These are phyloP conservation scores for Actinostola sp. DNA, from an alignment of 92 coral and sea anemone genomes.

Conservation along the genomic window DNA sequence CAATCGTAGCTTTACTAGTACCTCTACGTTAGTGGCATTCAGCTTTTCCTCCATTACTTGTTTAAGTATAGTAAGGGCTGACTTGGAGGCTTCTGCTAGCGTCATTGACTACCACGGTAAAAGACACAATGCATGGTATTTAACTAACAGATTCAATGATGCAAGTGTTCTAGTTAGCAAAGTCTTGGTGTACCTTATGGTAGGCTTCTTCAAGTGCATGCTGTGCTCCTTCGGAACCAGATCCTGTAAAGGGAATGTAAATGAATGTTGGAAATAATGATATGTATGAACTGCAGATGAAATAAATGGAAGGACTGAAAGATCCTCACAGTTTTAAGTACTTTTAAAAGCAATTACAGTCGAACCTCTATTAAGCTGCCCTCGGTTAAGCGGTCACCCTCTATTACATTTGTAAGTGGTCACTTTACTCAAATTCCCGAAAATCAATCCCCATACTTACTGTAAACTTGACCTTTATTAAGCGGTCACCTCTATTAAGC, in stretches of 20 bases:
- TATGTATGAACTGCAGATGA: too few species aligned
- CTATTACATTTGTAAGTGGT: too few species aligned
- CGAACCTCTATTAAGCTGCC: too few species aligned
- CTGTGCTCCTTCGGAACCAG: conserved; percentile 99
- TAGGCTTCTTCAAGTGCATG: conserved; percentile 94
- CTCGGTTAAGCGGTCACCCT: too few species aligned
- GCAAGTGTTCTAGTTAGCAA: not conserved
- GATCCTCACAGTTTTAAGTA: too few species aligned
- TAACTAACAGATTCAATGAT: not conserved
- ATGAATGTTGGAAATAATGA: not conserved
- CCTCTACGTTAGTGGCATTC: conserved; percentile 98
- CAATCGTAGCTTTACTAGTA: conserved; percentile 10
- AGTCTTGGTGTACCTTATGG: conserved; percentile 65
- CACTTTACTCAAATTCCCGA: too few species aligned
- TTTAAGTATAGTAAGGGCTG: conserved; percentile 91
- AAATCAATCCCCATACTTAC: too few species aligned
- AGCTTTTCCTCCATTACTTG: conserved; percentile 99
- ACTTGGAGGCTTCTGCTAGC: conserved; percentile 87
- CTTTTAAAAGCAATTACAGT: too few species aligned
- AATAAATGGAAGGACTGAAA: too few species aligned
- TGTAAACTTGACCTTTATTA: too few species aligned
- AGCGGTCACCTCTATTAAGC: too few species aligned
- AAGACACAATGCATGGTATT: not conserved
- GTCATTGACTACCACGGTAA: conserved; percentile 86
- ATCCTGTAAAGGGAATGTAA: conserved; percentile 61